A percentile compares a stretch with the other conserved stretches of the same genome.
Evolutionary conservation across 2,888 invertebrate genomes (phyloP).

Genomic region (Coleophora flavipennella): DNA sequence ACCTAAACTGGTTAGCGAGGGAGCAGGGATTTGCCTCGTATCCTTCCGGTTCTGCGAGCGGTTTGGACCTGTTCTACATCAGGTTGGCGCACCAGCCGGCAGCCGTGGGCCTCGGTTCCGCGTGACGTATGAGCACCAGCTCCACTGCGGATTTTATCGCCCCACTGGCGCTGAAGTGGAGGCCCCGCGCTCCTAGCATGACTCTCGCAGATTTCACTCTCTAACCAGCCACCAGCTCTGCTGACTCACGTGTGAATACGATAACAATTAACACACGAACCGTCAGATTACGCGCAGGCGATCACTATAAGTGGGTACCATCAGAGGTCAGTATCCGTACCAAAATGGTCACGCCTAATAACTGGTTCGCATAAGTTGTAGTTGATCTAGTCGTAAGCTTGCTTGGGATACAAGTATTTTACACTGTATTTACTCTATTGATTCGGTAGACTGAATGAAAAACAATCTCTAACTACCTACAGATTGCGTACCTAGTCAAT

Average conservation of each 20-base stretch:
- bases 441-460: slow-evolving; percentile 53
- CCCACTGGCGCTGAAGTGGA: slow-evolving; percentile 36
- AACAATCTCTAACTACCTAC: slow-evolving; percentile 22
- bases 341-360: slow-evolving; percentile 73
- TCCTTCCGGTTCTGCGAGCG: slow-evolving; percentile 72
- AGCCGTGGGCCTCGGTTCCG: slow-evolving; percentile 25
- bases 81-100: slow-evolving; percentile 48
- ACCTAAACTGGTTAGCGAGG: slow-evolving; percentile 73
- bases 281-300: slow-evolving; percentile 53
- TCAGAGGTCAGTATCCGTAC: slow-evolving; percentile 72
- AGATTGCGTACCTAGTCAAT: not conserved
- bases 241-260: slow-evolving; percentile 61
- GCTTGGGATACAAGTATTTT: slow-evolving; percentile 64
- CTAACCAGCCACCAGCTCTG: slow-evolving; percentile 43
- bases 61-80: slow-evolving; percentile 68
- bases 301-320: slow-evolving; percentile 54
- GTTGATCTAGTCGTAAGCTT: slow-evolving; percentile 62
- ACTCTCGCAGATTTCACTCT: slow-evolving; percentile 27
- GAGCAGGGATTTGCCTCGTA: slow-evolving; percentile 72
- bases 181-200: slow-evolving; percentile 24
- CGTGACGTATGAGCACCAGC: slow-evolving; percentile 47
- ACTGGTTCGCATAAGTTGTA: slow-evolving; percentile 68
- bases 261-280: slow-evolving; percentile 64
- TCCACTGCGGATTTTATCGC: slow-evolving; percentile 15
- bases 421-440: slow-evolving; percentile 61